These are phyloP conservation scores for Tamandua tetradactyla DNA, from an alignment of 2,797 vertebrate species.

Conservation along the genomic window DNA sequence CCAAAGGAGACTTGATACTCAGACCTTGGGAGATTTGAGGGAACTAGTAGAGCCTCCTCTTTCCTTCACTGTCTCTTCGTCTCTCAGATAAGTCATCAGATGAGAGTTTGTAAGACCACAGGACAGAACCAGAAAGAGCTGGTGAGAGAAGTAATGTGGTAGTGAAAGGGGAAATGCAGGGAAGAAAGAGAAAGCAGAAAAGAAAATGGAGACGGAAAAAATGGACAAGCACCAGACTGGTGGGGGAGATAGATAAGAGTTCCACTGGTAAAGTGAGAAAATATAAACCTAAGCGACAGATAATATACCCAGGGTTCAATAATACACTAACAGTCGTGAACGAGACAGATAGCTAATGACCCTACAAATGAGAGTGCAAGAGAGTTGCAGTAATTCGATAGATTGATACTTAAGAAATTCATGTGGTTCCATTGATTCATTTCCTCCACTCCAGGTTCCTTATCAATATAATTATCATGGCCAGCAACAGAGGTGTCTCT, in stretches of 20 bases:
- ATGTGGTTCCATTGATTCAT: slow-evolving; percentile 41
- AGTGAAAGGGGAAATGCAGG: neutral
- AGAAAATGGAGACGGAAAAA: neutral
- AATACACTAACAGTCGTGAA: neutral
- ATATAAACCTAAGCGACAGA: neutral
- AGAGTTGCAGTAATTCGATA: slow-evolving; percentile 49
- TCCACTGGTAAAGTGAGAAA: neutral
- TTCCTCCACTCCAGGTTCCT: slow-evolving; percentile 53
- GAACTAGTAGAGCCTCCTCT: slow-evolving; percentile 1
- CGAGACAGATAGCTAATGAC: slow-evolving; percentile 39
- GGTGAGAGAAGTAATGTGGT: neutral
- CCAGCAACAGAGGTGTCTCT: slow-evolving; percentile 25
- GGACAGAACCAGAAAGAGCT: neutral
- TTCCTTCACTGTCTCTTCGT: neutral
- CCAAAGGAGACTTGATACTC: slow-evolving; percentile 38
- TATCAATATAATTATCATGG: slow-evolving; percentile 68
- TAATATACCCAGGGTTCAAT: neutral
- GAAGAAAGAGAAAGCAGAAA: neutral
- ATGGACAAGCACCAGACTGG: rapidly evolving
- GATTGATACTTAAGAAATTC: slow-evolving; percentile 50
- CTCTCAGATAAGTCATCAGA: neutral
- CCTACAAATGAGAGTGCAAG: neutral
- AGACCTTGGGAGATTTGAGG: neutral
- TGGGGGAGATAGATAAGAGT: neutral
- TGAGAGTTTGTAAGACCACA: neutral